Conservation (phyloP, 2,797 vertebrate species). For the Hypotaenidia philippensis region DNA sequence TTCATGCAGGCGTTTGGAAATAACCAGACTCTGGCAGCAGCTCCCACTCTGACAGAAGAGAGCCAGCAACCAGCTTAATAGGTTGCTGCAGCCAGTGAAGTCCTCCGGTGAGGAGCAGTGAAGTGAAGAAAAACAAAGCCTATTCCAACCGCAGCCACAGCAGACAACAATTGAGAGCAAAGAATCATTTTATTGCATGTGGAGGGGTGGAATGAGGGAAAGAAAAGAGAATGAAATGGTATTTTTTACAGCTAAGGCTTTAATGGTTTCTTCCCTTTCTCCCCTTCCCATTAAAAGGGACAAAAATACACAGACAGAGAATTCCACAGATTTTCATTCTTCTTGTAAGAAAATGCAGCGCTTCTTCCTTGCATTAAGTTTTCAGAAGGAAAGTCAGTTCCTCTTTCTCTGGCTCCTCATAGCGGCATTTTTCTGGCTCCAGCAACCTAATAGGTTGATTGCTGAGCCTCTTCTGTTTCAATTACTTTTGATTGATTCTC, state of each 20-base stretch:
- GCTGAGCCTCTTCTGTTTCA: slow-evolving; percentile 73
- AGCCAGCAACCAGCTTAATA: slow-evolving; percentile 21
- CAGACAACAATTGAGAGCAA: slow-evolving; percentile 22
- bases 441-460: slow-evolving; percentile 75
- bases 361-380: slow-evolving; percentile 34
- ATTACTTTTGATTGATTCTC: slow-evolving; percentile 77
- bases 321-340: slow-evolving; percentile 21
- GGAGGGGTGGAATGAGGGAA: neutral
- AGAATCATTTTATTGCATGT: slow-evolving; percentile 16
- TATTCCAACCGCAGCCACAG: neutral
- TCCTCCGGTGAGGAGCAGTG: slow-evolving; percentile 42
- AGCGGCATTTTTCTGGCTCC: slow-evolving; percentile 58
- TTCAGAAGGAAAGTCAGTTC: slow-evolving; percentile 3
- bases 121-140: slow-evolving; percentile 52
- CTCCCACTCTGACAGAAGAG: neutral
- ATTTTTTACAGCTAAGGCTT: neutral
- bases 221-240: neutral
- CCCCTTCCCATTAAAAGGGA: neutral
- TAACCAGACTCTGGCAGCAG: neutral
- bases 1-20: slow-evolving; percentile 24
- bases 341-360: rapidly evolving
- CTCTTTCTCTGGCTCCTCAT: slow-evolving; percentile 31
- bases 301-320: neutral
- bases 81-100: neutral
- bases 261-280: slow-evolving; percentile 10